Conservation (phyloP, 2,113 vertebrate genomes). For the Indri indri region DNA sequence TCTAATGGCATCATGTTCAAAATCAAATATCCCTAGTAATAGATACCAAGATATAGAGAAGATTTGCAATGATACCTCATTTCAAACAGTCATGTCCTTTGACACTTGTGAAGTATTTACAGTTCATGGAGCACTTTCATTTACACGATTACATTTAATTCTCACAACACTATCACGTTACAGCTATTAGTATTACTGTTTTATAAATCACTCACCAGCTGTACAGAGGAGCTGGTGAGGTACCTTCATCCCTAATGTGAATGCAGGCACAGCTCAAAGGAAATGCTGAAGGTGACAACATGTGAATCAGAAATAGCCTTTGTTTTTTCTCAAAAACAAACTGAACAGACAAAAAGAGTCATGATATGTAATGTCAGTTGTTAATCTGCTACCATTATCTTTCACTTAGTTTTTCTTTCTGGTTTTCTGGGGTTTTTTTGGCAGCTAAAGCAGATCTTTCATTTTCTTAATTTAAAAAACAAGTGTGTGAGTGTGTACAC, state of each 20-base stretch:
- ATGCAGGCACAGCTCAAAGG: background rate
- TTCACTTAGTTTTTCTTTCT: background rate
- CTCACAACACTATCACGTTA: background rate
- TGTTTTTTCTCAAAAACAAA: background rate
- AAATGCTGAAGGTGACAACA: background rate
- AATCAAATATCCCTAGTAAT: background rate
- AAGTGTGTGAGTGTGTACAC: background rate
- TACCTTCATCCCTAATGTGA: background rate
- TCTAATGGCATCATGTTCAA: background rate
- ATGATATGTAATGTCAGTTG: background rate
- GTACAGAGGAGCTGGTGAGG: too few relatives aligned
- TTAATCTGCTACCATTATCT: background rate
- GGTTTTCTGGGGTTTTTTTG: too few relatives aligned
- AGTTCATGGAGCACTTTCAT: background rate
- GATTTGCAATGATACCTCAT: background rate
- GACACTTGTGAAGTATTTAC: background rate
- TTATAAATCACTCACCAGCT: background rate
- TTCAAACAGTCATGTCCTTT: background rate
- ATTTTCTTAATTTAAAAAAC: background rate
- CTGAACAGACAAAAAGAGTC: background rate
- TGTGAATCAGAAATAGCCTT: background rate
- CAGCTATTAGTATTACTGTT: background rate
- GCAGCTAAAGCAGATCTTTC: too few relatives aligned
- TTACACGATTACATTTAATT: background rate
- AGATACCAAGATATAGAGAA: background rate